Conservation (phyloP, 2,888 invertebrate species). For the Antheraea assamensis region DNA sequence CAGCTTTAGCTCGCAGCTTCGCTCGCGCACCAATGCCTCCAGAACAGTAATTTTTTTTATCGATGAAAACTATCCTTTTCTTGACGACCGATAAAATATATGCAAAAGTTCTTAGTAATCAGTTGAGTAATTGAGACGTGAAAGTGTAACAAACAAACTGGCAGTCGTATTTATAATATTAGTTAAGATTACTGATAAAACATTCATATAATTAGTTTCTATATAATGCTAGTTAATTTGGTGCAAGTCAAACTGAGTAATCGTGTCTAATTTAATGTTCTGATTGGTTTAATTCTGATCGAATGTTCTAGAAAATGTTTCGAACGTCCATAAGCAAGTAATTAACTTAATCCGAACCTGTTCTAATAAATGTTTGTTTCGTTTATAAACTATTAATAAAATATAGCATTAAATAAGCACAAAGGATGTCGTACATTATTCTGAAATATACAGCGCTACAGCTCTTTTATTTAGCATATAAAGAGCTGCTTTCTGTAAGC, state of each 20-base stretch:
- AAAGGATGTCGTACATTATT: conserved; percentile 1
- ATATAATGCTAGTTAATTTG: too few relatives aligned
- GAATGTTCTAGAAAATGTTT: neutral
- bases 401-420: neutral
- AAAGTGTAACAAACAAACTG: too few relatives aligned
- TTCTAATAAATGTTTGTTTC: neutral
- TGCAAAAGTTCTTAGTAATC: too few relatives aligned
- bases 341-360: neutral
- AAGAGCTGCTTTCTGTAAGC: conserved; percentile 36
- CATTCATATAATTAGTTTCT: too few relatives aligned
- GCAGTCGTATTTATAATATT: too few relatives aligned
- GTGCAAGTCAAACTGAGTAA: neutral
- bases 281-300: neutral
- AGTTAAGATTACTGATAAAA: too few relatives aligned
- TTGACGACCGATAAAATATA: too few relatives aligned
- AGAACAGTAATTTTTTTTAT: too few relatives aligned
- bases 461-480: conserved; percentile 40
- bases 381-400: conserved; percentile 3
- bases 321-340: neutral
- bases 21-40: too few relatives aligned
- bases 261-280: neutral
- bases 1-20: too few relatives aligned
- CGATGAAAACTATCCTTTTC: too few relatives aligned
- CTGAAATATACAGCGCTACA: conserved; percentile 17
- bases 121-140: too few relatives aligned